Percentiles rank a stretch among this genome's conserved stretches.
Evolutionary conservation across 2,113 vertebrate species (phyloP).

Genomic region (Xyliphius kryptos): DNA sequence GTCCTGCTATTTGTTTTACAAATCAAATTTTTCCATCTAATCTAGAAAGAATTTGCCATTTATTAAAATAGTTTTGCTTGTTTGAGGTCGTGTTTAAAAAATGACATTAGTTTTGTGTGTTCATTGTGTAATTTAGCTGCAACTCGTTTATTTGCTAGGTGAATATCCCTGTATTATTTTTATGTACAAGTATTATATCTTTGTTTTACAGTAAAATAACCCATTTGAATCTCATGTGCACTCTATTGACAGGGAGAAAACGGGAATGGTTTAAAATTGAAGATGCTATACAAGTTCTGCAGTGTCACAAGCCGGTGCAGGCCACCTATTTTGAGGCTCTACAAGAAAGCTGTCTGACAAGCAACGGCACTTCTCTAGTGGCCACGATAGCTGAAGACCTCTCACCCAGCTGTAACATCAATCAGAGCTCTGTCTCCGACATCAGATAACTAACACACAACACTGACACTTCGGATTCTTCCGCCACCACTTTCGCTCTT

Average conservation of each 20-base stretch:
- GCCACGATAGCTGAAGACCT: constrained; percentile 69
- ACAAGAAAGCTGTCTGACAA: constrained; percentile 84
- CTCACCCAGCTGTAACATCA: constrained; percentile 76
- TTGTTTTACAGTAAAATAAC: no score
- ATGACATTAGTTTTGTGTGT: no score
- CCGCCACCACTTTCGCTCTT: constrained; percentile 65
- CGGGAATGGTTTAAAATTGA: constrained; percentile 98
- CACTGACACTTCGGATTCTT: constrained; percentile 53
- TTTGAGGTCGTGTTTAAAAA: no score
- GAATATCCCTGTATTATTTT: no score
- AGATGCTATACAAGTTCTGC: constrained; percentile 87
- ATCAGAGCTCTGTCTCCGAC: constrained; percentile 82
- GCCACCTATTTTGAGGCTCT: constrained; percentile 89
- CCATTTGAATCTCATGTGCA: no score
- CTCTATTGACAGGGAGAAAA: constrained; percentile 82
- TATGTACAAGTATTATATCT: no score
- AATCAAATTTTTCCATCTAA: no score
- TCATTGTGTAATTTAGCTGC: no score
- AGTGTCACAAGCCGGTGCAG: constrained; percentile 95
- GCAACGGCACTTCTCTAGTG: constrained; percentile 88
- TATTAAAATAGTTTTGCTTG: no score
- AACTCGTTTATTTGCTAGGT: no score
- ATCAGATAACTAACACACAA: constrained; percentile 92
- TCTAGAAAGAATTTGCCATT: no score
- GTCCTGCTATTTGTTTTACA: no score